A percentile compares a stretch with the other conserved stretches of the same genome.
Conservation (phyloP, 2,113 vertebrate genomes). For the Gavialis gangeticus region DNA sequence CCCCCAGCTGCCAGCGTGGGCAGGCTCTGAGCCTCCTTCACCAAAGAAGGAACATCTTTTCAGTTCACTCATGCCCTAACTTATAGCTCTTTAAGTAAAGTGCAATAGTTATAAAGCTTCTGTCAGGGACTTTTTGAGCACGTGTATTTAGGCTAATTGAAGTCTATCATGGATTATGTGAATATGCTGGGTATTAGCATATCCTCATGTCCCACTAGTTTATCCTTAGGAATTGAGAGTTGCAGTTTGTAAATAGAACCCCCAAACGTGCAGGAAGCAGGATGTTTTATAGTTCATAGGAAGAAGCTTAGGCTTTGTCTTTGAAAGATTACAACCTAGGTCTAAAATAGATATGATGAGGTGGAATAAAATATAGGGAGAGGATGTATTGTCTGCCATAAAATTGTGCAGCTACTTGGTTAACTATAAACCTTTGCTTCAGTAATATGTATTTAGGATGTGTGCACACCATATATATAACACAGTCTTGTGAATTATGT, state of each 20-base stretch:
- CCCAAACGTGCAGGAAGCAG: not conserved
- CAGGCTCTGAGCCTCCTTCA: too few species aligned
- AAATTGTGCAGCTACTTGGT: not conserved
- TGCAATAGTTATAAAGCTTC: too few species aligned
- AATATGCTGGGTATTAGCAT: not conserved
- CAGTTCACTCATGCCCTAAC: too few species aligned
- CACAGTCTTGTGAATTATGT: not conserved
- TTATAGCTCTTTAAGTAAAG: too few species aligned
- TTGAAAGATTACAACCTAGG: not conserved
- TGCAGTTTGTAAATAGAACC: not conserved
- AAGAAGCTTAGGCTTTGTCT: not conserved
- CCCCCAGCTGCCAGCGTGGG: too few species aligned
- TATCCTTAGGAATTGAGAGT: not conserved
- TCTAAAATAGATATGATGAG: not conserved
- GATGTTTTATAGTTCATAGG: not conserved
- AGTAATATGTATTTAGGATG: not conserved
- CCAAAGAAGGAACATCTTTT: too few species aligned
- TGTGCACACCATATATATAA: not conserved
- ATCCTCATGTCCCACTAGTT: not conserved
- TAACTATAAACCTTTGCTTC: not conserved
- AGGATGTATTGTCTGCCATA: not conserved
- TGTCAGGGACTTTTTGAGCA: too few species aligned
- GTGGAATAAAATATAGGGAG: not conserved
- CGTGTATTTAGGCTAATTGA: too few species aligned
- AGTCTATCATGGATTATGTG: not conserved